phyloP scores from a whole-genome alignment of 1,140 invertebrate genomes.

The Leptinotarsa defecta region DNA sequence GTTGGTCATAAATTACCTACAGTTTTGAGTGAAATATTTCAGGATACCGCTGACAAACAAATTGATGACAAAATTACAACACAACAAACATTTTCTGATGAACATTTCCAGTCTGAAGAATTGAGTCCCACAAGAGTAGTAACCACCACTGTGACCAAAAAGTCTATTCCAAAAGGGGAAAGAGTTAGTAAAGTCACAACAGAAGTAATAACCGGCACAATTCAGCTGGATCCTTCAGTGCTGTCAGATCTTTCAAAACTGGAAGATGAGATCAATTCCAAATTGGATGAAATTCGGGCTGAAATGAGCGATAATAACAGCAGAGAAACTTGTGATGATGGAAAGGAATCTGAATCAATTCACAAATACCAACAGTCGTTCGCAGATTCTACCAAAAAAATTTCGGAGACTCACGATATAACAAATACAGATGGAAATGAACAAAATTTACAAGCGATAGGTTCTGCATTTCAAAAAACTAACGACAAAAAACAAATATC shows the following conservation, averaged over 20 bases:
- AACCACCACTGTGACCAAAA: slow-evolving; percentile 31
- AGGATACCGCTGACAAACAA: too few species aligned
- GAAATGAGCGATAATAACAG: background rate
- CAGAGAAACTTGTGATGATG: too few species aligned
- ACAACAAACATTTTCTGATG: too few species aligned
- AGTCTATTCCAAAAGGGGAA: slow-evolving; percentile 21
- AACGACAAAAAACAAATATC: slow-evolving; percentile 32
- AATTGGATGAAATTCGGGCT: slow-evolving; percentile 28
- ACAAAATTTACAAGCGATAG: background rate
- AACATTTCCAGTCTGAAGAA: slow-evolving; percentile 16
- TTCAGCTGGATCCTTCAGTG: slow-evolving; percentile 27
- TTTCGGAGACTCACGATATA: too few species aligned
- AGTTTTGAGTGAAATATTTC: too few species aligned
- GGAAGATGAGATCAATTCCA: slow-evolving; percentile 38
- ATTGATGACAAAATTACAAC: too few species aligned
- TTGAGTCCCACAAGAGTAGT: slow-evolving; percentile 26
- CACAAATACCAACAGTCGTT: background rate
- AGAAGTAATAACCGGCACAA: slow-evolving; percentile 26
- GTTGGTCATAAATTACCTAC: background rate
- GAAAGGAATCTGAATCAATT: background rate
- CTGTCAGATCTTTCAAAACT: slow-evolving; percentile 34
- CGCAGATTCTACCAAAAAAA: background rate
- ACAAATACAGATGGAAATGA: background rate
- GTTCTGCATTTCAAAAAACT: background rate
- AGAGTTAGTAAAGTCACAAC: slow-evolving; percentile 33